Base-by-base conservation (phyloP, 2,888 invertebrate species). In the Hymenopus coronatus region DNA sequence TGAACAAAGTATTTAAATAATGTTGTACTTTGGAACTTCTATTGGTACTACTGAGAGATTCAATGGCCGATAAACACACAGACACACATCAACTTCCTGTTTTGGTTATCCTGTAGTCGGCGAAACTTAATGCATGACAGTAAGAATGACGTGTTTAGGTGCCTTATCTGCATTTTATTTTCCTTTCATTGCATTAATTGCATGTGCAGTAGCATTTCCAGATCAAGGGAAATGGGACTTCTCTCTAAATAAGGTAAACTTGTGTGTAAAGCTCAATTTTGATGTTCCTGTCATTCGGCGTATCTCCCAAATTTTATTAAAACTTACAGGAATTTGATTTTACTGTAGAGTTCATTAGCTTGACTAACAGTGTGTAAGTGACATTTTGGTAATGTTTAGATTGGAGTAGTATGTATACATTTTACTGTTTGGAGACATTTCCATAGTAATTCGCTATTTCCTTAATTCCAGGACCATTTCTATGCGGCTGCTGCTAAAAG, bases 401-500 rank as follows among this genome's bases (percentile, higher is more conserved):
- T 40, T 9, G 12, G 1, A 12, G 1, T 12, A 40, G 9, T 40
- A 2, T 40, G 9, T 12, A 2, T 40, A 40, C 0, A 40, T 40
- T 40, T 4, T 7, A 33, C 40, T 40, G 12, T 40, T 40, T 40
- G 9, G 12, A 40, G 12, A 40, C 40, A 12, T 30, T 4, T 2
- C 12, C 12, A 12, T 2, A 12, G 40, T 40, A 6, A 40, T 40
- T 40, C 20, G 20, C 82, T 27, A 86, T 83, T 82, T 33, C 84
- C 12, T 40, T 88, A 82, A 28, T 90, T 88, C 9, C 83, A 89
- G 89, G 88, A 90, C 33, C 28, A 85, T 28, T 28, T 30, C n/a
- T 25, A 70, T 25, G 91, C 91, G 88, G 91, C 91, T 33, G 91
- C 93, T 85, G 91, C 93, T 92, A 96, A 94, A 95, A 97, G 94